phyloP scores from a whole-genome alignment of 1,140 invertebrate species.

The Pseudomyrmex cubaensis region DNA sequence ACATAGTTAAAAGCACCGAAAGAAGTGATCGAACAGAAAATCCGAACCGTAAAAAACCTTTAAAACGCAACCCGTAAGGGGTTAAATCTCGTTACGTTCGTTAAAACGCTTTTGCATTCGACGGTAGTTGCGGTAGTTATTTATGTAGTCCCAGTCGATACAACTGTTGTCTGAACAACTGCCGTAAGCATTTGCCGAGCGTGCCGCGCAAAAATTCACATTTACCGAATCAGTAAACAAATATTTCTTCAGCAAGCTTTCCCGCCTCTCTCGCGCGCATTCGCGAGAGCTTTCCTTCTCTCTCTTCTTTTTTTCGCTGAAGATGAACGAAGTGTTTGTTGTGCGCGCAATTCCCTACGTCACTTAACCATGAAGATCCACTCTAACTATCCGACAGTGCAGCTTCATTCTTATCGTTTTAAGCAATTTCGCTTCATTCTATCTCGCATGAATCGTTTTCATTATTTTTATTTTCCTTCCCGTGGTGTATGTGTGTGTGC shows the following conservation, averaged over 20 bases:
- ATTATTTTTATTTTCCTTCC: neutral
- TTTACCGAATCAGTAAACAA: conserved; percentile 56
- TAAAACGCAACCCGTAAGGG: conserved; percentile 72
- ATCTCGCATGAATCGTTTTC: neutral
- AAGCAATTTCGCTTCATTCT: neutral
- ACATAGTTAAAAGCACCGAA: conserved; percentile 74
- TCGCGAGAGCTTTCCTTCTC: neutral
- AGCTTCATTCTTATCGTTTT: neutral
- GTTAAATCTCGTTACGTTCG: conserved; percentile 74
- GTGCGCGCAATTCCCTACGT: neutral
- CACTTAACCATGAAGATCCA: conserved; percentile 10
- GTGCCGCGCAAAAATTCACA: conserved; percentile 42
- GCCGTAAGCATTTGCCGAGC: conserved; percentile 14
- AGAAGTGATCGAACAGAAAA: conserved; percentile 50
- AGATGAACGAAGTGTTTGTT: conserved; percentile 18
- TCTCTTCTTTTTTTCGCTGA: neutral
- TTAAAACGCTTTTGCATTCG: conserved; percentile 69
- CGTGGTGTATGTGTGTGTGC: no score
- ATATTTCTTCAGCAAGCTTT: conserved; percentile 52
- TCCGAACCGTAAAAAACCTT: conserved; percentile 51
- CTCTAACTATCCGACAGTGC: neutral
- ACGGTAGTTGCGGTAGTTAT: conserved; percentile 70
- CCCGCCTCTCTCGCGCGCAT: neutral
- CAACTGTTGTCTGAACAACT: conserved; percentile 53
- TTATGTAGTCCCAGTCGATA: conserved; percentile 72